Evolutionary conservation across 1,140 invertebrate genomes (phyloP).

Genomic region (Drosophila pallidifrons): DNA sequence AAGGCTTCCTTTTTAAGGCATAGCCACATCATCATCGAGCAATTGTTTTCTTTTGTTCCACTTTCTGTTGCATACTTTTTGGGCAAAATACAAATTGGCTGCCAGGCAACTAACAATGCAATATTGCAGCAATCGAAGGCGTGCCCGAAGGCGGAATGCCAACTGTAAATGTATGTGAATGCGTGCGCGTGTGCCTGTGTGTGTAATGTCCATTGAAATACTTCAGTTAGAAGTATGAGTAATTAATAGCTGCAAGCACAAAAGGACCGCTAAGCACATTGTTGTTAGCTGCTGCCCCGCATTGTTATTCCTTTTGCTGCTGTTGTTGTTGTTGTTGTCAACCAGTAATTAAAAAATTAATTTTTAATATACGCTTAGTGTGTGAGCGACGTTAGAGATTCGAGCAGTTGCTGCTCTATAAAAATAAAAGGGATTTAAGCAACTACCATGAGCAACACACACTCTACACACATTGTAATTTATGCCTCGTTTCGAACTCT

Average conservation of each 20-base stretch:
- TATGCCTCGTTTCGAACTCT: slow-evolving; percentile 55
- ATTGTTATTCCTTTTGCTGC: slow-evolving; percentile 19
- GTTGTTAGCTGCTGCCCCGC: not conserved
- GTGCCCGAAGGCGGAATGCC: slow-evolving; percentile 10
- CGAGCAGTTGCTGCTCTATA: slow-evolving; percentile 21
- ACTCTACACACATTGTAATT: slow-evolving; percentile 63
- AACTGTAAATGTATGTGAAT: slow-evolving; percentile 23
- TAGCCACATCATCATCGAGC: not conserved
- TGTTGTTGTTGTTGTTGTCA: slow-evolving; percentile 19
- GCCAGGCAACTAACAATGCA: slow-evolving; percentile 31
- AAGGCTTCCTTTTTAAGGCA: not conserved
- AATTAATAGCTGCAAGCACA: slow-evolving; percentile 46
- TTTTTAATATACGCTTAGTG: slow-evolving; percentile 77
- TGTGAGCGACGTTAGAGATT: slow-evolving; percentile 19
- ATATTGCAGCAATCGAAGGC: slow-evolving; percentile 24
- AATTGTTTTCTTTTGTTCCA: slow-evolving; percentile 18
- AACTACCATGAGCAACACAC: slow-evolving; percentile 20
- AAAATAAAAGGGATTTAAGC: slow-evolving; percentile 61
- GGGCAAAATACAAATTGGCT: slow-evolving; percentile 44
- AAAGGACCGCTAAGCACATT: slow-evolving; percentile 24
- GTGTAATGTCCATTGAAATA: slow-evolving; percentile 17
- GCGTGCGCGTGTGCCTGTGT: not conserved
- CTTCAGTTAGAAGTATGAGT: slow-evolving; percentile 31
- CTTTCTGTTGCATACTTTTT: slow-evolving; percentile 37
- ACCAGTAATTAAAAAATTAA: slow-evolving; percentile 79